phyloP scores from a whole-genome alignment of 2,888 invertebrate species.

The Petrolisthes manimaculis region DNA sequence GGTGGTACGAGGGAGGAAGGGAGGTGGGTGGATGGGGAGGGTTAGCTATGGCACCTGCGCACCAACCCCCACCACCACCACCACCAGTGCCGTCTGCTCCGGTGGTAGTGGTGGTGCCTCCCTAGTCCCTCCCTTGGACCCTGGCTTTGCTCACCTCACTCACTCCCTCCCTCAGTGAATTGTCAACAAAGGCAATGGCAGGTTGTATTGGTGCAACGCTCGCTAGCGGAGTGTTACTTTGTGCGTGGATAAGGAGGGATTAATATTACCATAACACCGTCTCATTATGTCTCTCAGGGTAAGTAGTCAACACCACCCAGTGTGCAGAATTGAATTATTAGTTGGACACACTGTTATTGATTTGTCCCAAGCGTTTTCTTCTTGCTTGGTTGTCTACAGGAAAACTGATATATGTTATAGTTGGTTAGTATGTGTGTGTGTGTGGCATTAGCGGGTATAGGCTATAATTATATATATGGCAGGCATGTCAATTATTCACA shows the following conservation, averaged over 20 bases:
- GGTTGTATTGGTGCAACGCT: constrained; percentile 37
- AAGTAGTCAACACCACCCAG: not conserved
- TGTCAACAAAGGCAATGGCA: constrained; percentile 56
- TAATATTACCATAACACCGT: constrained; percentile 31
- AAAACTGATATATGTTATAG: too few species aligned
- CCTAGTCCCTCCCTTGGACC: too few species aligned
- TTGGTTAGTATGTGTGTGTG: too few species aligned
- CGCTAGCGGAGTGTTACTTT: constrained; percentile 43
- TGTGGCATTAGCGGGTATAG: too few species aligned
- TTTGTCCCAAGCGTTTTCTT: not conserved
- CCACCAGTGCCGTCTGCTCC: too few species aligned
- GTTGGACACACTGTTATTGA: not conserved
- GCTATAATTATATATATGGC: too few species aligned
- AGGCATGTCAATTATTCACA: too few species aligned
- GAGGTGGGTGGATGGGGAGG: not conserved
- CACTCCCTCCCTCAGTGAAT: constrained; percentile 45
- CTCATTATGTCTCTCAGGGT: constrained; percentile 54
- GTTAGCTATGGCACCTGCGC: too few species aligned
- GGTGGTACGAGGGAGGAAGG: not conserved
- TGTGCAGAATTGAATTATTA: constrained; percentile 3
- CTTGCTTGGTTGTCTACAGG: too few species aligned
- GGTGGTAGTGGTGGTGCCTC: too few species aligned
- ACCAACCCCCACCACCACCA: too few species aligned
- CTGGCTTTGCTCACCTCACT: too few species aligned
- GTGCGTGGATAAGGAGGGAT: constrained; percentile 29